Evolutionary conservation across 1,140 invertebrate genomes (phyloP).

Genomic region (Drosophila carrolli): DNA sequence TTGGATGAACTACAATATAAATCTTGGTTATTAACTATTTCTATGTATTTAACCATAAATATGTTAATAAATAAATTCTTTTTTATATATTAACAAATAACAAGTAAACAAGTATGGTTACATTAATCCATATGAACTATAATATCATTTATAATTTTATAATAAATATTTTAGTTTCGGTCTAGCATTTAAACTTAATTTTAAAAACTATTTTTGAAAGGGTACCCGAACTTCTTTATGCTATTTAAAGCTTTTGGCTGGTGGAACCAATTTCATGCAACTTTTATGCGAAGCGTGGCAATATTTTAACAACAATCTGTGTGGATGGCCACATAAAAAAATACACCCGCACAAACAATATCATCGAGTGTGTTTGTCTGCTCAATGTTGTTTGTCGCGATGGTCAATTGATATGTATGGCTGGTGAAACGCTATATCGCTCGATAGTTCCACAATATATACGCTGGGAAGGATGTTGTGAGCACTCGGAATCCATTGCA

Average conservation of each 20-base stretch:
- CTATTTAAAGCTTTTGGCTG: neutral
- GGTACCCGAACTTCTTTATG: conserved; percentile 4
- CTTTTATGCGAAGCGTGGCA: conserved; percentile 71
- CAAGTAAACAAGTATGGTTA: no score
- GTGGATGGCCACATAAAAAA: conserved; percentile 17
- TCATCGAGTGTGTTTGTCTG: conserved; percentile 23
- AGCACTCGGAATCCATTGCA: conserved; percentile 23
- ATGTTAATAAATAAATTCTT: no score
- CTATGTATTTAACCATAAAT: no score
- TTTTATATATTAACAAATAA: no score
- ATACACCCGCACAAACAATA: conserved; percentile 8
- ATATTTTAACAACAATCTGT: conserved; percentile 70
- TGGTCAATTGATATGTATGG: conserved; percentile 78
- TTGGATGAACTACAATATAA: no score
- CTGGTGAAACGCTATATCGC: conserved; percentile 30
- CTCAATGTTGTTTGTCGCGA: conserved; percentile 61
- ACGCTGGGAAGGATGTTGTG: conserved; percentile 27
- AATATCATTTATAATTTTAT: no score
- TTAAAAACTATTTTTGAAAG: conserved; percentile 1
- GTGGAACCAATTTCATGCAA: conserved; percentile 61
- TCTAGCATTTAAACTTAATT: no score
- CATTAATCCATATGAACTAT: no score
- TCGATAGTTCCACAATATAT: conserved; percentile 32
- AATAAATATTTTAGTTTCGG: no score
- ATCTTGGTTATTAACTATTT: no score